These are phyloP conservation scores for Pseudopipra pipra DNA, from an alignment of 2,113 vertebrate genomes.

Conservation along the genomic window DNA sequence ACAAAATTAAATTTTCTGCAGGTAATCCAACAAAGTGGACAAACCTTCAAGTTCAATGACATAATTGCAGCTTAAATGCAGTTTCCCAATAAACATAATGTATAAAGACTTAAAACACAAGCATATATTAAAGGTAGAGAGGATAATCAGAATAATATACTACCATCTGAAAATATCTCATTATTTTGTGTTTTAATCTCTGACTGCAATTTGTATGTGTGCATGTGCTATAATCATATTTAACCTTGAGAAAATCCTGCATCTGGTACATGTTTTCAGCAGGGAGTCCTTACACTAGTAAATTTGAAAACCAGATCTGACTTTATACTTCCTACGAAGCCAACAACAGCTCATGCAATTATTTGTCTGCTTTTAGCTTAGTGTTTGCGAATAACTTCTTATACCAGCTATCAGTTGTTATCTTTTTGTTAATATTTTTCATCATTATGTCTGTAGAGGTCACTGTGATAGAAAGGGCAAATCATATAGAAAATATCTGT, in stretches of 20 bases:
- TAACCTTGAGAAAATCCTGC: conserved; percentile 60
- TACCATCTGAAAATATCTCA: conserved; percentile 38
- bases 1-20: conserved; percentile 1
- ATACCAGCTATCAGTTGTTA: neutral
- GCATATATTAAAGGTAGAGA: conserved; percentile 14
- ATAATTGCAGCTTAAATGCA: conserved; percentile 20
- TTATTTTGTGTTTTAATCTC: conserved; percentile 55
- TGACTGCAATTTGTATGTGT: conserved; percentile 18
- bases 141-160: conserved; percentile 16
- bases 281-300: conserved; percentile 23
- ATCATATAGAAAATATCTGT: conserved; percentile 9
- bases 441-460: conserved; percentile 14
- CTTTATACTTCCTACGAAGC: conserved; percentile 48
- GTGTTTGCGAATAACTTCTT: conserved; percentile 29
- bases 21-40: neutral
- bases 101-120: conserved; percentile 26
- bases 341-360: conserved; percentile 17
- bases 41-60: conserved; percentile 9
- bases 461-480: conserved; percentile 25
- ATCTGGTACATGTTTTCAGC: conserved; percentile 40
- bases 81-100: neutral
- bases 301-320: conserved; percentile 39
- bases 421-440: conserved; percentile 46
- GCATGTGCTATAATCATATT: conserved; percentile 14
- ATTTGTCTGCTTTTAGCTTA: conserved; percentile 33